Evolutionary conservation across 2,888 invertebrate species (phyloP).

Genomic region (Agrotis exclamationis): DNA sequence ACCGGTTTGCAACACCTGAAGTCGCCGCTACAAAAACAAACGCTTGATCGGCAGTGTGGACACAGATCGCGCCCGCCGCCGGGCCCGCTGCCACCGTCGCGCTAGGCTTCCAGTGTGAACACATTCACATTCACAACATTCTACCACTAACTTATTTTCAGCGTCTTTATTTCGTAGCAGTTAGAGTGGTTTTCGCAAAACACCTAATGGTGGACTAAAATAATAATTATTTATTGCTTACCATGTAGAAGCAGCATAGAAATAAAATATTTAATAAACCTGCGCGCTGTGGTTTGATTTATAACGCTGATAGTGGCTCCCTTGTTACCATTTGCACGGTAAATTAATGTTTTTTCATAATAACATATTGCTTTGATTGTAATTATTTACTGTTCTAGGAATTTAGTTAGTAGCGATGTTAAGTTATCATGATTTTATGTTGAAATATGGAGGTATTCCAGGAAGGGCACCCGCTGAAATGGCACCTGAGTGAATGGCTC

Average conservation of each 20-base stretch:
- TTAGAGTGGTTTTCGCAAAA: background rate
- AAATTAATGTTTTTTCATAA: slow-evolving; percentile 25
- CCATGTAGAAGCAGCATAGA: background rate
- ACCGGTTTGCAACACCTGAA: no score
- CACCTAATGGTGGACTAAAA: background rate
- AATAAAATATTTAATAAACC: slow-evolving; percentile 30
- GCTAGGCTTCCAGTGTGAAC: no score
- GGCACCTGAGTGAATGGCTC: no score
- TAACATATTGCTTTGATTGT: slow-evolving; percentile 1
- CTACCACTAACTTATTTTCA: background rate
- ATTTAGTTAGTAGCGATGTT: background rate
- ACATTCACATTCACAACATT: no score
- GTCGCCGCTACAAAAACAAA: no score
- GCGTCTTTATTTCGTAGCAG: background rate
- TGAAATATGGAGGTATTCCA: no score
- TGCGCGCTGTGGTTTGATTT: slow-evolving; percentile 39
- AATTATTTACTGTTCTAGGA: slow-evolving; percentile 7
- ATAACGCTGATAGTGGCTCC: slow-evolving; percentile 39
- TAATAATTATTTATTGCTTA: slow-evolving; percentile 36
- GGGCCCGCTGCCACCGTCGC: no score
- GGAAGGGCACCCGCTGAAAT: no score
- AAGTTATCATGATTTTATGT: background rate
- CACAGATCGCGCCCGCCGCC: no score
- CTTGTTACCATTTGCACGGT: slow-evolving; percentile 37
- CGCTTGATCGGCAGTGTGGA: no score